These are phyloP conservation scores for Streptopelia turtur DNA, from an alignment of 2,797 vertebrate species.

Conservation along the genomic window DNA sequence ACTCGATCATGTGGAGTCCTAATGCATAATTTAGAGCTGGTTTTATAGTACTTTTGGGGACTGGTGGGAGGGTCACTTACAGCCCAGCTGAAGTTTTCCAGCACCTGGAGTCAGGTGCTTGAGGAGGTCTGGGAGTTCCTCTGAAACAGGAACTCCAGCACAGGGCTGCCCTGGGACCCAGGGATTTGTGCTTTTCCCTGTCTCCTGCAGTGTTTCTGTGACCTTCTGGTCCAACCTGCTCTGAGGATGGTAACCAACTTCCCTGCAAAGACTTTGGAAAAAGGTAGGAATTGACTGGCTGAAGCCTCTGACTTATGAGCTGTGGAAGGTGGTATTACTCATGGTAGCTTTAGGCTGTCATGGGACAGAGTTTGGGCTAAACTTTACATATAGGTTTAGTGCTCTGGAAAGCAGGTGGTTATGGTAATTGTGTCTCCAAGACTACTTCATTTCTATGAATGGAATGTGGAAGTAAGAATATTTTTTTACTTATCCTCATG, in stretches of 20 bases:
- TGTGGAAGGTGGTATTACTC: background rate
- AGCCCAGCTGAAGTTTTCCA: background rate
- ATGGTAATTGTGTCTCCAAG: background rate
- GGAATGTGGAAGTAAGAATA: background rate
- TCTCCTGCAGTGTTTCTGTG: background rate
- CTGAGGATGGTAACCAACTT: background rate
- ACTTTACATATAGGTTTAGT: conserved; percentile 17
- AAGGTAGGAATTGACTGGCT: background rate
- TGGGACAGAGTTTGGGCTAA: background rate
- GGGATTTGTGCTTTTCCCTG: background rate
- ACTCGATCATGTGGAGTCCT: background rate
- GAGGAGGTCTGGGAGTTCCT: background rate
- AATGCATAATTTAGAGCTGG: background rate
- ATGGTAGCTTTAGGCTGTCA: conserved; percentile 30
- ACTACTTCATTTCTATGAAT: background rate
- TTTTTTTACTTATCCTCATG: background rate
- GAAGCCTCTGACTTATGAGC: background rate
- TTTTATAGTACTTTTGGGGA: background rate
- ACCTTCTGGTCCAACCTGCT: background rate
- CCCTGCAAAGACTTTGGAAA: background rate
- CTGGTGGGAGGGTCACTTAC: background rate
- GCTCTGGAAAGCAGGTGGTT: background rate
- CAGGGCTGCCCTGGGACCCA: accelerated
- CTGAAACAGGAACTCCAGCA: background rate
- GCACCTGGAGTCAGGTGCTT: background rate